Conservation (phyloP, 1,140 invertebrate species). For the Drosophila suzukii region DNA sequence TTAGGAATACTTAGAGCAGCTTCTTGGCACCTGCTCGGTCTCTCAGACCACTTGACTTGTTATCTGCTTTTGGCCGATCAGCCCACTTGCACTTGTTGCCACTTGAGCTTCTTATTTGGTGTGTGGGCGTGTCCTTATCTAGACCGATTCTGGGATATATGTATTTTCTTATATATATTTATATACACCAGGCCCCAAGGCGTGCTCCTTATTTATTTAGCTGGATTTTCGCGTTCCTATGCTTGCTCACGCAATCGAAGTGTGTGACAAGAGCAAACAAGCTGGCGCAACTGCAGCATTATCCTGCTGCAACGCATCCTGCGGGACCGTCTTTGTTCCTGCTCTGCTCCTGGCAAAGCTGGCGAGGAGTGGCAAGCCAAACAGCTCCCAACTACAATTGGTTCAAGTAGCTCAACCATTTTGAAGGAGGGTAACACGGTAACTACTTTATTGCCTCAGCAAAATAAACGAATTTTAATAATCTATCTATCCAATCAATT, state of each 20-base stretch:
- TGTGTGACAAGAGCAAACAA: slow-evolving; percentile 44
- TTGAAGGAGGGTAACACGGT: background rate
- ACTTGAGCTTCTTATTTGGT: slow-evolving; percentile 40
- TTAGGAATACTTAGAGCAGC: slow-evolving; percentile 7
- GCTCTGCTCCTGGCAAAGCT: slow-evolving; percentile 47
- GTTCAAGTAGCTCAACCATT: background rate
- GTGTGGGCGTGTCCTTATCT: slow-evolving; percentile 24
- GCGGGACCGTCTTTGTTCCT: slow-evolving; percentile 42
- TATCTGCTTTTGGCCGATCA: slow-evolving; percentile 77
- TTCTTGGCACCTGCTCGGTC: slow-evolving; percentile 40
- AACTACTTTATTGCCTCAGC: background rate
- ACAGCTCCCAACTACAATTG: slow-evolving; percentile 7
- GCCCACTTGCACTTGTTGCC: slow-evolving; percentile 78
- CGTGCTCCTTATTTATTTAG: slow-evolving; percentile 61
- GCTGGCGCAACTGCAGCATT: slow-evolving; percentile 34
- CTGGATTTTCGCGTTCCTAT: slow-evolving; percentile 41
- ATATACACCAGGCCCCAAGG: slow-evolving; percentile 7
- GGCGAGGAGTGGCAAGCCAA: slow-evolving; percentile 37
- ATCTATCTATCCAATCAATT: too few relatives aligned
- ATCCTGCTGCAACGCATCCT: slow-evolving; percentile 23
- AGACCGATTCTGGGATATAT: background rate
- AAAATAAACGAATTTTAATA: too few relatives aligned
- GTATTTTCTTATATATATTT: background rate
- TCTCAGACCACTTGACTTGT: slow-evolving; percentile 68
- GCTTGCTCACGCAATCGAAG: slow-evolving; percentile 60